Conservation (phyloP, 2,888 invertebrate species). For the Lasioglossum leucozonium region DNA sequence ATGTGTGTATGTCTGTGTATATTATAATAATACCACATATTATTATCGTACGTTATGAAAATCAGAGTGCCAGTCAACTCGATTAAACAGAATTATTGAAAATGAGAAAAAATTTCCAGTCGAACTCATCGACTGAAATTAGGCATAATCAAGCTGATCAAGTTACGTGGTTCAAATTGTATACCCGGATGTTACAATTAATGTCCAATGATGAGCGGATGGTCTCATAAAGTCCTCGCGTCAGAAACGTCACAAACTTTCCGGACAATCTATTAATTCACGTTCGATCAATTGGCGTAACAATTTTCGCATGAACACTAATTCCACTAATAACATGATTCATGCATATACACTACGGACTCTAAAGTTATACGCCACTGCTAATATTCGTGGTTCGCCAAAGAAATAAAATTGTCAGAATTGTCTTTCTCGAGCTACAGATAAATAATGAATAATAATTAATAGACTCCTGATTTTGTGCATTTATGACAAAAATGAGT, state of each 20-base stretch:
- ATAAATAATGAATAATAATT: neutral
- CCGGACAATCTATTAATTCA: neutral
- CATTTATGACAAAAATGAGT: no score
- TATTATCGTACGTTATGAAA: neutral
- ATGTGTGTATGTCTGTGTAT: no score
- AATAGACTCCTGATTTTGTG: no score
- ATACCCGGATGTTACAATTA: slow-evolving; percentile 16
- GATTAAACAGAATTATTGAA: neutral
- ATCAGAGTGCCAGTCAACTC: neutral
- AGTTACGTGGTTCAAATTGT: slow-evolving; percentile 2
- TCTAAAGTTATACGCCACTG: neutral
- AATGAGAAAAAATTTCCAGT: neutral
- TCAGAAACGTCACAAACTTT: slow-evolving; percentile 10
- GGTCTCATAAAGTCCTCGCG: slow-evolving; percentile 16
- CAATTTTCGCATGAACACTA: neutral
- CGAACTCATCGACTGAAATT: neutral
- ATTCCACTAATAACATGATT: neutral
- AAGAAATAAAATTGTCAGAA: neutral
- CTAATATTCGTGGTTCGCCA: neutral
- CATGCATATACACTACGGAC: slow-evolving; percentile 1
- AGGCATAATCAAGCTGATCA: neutral
- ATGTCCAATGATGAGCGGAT: slow-evolving; percentile 18
- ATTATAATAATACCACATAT: neutral
- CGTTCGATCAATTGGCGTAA: slow-evolving; percentile 7
- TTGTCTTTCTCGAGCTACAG: neutral